Base-by-base conservation (phyloP, 2,113 vertebrate genomes). In the Crotalus tigris region DNA sequence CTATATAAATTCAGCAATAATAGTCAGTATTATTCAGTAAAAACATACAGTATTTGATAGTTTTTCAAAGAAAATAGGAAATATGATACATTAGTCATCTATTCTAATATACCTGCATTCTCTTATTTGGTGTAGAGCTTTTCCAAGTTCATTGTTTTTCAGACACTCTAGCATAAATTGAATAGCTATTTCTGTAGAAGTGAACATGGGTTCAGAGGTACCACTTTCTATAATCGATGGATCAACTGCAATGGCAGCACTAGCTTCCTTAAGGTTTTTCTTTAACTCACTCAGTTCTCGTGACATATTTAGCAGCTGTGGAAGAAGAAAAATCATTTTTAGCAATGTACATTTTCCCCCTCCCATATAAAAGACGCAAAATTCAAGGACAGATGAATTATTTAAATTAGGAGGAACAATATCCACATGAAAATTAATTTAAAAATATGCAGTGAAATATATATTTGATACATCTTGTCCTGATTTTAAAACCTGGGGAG, bases 241-340 rank as follows among this genome's bases (percentile, higher is more conserved):
- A 95, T 99, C 98, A 1, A 97, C 97, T 91, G 98, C 98, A 1
- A 99, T 97, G 17, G 98, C 98, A 3, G 98, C 97, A 29, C 98
- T 98, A 26, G 99, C 99, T 44, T 98, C 98, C 96, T 98, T 98
- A 89, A 99, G 98, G 92, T 98, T 99, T 94, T 97, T 98, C 98
- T 98, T 99, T 96, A 99, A 94, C 58, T 99, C 98, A n/a, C 98
- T 99, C 94, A 99, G 98, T 96, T 99, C 99, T 94, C 98, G 98
- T 75, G 99, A 99, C 99, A 99, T 99, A 96, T 99, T 99, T 95
- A 99, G 97, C 88, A 99, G 97, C 99, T 99, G 94, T 94, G 95
- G 10, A 87, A 88, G 94, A 94, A 92, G 88, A 10, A 44, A 92
- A 93, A 95, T 39, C 29, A 64, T 24, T 92, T 58, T 89, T 12